Evolutionary conservation across 1,140 invertebrate species (phyloP).

Genomic region (Drosophila melanogaster): DNA sequence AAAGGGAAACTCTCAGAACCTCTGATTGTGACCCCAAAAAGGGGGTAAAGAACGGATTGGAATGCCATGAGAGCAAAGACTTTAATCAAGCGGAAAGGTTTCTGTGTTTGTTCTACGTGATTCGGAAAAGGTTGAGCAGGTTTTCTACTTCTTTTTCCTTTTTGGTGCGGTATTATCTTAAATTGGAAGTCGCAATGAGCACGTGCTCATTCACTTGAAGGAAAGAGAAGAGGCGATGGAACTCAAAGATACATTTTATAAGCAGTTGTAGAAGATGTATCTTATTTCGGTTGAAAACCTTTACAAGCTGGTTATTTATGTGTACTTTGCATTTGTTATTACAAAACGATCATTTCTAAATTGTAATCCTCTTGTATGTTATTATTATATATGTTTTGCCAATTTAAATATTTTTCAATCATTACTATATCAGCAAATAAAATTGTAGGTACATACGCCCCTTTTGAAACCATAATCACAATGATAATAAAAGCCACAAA

Average conservation of each 20-base stretch:
- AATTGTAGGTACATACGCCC: background rate
- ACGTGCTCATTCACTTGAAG: slow-evolving; percentile 21
- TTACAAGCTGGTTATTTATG: background rate
- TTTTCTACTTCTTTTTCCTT: slow-evolving; percentile 17
- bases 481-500: slow-evolving; percentile 33
- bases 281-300: background rate
- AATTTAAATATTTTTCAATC: slow-evolving; percentile 16
- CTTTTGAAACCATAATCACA: slow-evolving; percentile 14
- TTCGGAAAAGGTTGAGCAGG: slow-evolving; percentile 36
- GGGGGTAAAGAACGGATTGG: slow-evolving; percentile 12
- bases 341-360: background rate
- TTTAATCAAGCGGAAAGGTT: slow-evolving; percentile 49
- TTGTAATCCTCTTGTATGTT: background rate
- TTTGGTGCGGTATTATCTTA: slow-evolving; percentile 22
- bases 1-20: slow-evolving; percentile 9
- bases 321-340: background rate
- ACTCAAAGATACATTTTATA: slow-evolving; percentile 24
- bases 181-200: slow-evolving; percentile 24
- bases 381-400: background rate
- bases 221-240: background rate
- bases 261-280: slow-evolving; percentile 15
- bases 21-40: slow-evolving; percentile 36
- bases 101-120: slow-evolving; percentile 47
- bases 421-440: slow-evolving; percentile 15
- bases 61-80: slow-evolving; percentile 1